phyloP scores from a whole-genome alignment of 2,113 vertebrate species.

The Engystomops pustulosus region DNA sequence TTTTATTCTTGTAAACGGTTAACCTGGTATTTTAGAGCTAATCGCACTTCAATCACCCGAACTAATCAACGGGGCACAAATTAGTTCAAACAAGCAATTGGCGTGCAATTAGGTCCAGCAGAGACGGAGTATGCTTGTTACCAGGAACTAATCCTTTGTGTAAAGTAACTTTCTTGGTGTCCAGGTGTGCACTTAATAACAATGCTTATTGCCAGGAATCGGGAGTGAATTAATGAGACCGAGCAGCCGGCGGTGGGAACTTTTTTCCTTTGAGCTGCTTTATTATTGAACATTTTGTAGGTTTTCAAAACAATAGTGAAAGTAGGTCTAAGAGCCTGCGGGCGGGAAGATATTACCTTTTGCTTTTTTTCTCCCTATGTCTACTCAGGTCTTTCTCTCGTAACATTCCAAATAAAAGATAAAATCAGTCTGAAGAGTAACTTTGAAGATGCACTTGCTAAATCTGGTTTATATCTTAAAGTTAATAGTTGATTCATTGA shows the following conservation, averaged over 20 bases:
- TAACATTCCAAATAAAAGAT: not conserved
- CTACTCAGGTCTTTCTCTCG: not conserved
- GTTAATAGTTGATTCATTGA: no score
- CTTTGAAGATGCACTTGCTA: no score
- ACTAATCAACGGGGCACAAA: conserved; percentile 29
- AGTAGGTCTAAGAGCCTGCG: not conserved
- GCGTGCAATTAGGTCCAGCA: conserved; percentile 32
- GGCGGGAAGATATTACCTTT: not conserved
- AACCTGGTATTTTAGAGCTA: conserved; percentile 32
- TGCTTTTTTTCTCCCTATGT: not conserved
- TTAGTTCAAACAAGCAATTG: conserved; percentile 36
- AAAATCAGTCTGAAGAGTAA: not conserved
- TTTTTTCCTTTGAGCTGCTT: not conserved
- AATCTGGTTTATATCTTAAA: no score
- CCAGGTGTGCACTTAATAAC: conserved; percentile 41
- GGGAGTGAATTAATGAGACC: conserved; percentile 11
- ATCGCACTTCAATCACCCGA: conserved; percentile 33
- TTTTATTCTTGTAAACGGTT: conserved; percentile 37
- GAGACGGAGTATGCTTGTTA: conserved; percentile 10
- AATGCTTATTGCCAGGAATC: not conserved
- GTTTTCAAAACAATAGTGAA: not conserved
- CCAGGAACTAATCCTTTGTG: conserved; percentile 30
- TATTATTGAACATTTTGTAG: not conserved
- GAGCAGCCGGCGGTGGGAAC: not conserved
- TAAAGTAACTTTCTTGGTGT: conserved; percentile 38